phyloP scores from a whole-genome alignment of 2,888 invertebrate species.

The Tipula confusa region DNA sequence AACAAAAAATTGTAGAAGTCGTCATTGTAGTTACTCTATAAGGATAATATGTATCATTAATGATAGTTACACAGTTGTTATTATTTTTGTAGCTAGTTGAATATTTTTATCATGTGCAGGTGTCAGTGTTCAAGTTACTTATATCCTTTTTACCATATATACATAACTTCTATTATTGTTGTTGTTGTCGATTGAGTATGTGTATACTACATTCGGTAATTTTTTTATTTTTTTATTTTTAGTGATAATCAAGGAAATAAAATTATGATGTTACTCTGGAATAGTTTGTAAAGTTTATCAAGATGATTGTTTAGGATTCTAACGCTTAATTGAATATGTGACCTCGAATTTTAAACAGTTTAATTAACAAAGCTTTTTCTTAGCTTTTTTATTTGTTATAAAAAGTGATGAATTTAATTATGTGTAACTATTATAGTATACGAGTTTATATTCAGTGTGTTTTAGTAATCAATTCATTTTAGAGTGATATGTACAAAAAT shows the following conservation, averaged over 20 bases:
- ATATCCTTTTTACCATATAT: constrained; percentile 12
- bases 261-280: neutral
- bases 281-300: neutral
- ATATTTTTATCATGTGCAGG: constrained; percentile 20
- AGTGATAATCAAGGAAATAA: constrained; percentile 17
- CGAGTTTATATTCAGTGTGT: neutral
- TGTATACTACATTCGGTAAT: neutral
- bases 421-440: too few species aligned
- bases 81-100: neutral
- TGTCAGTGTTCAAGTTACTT: constrained; percentile 25
- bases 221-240: constrained; percentile 13
- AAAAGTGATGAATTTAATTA: neutral
- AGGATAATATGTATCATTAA: constrained; percentile 25
- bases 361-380: neutral
- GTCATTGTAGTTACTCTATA: neutral
- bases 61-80: neutral
- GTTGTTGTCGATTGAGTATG: neutral
- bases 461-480: neutral
- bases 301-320: neutral
- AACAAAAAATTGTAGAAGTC: neutral
- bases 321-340: neutral
- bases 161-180: neutral
- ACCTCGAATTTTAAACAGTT: neutral
- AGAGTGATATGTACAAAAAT: too few species aligned
- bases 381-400: neutral